Conservation (phyloP, 2,113 vertebrate species). For the Tyto alba region DNA sequence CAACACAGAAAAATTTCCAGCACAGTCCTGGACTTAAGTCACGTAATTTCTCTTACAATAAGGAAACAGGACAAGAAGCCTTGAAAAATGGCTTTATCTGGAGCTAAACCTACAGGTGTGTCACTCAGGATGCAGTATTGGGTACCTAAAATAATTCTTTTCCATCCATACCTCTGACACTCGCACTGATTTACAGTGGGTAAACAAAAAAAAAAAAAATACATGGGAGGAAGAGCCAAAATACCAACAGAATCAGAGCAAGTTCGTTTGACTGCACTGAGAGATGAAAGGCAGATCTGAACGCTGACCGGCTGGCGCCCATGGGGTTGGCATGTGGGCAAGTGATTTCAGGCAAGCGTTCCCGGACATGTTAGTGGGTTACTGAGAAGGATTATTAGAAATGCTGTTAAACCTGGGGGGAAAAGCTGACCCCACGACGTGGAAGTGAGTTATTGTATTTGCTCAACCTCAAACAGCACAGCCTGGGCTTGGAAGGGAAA, state of each 20-base stretch:
- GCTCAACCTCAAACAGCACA: background rate
- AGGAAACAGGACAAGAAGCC: background rate
- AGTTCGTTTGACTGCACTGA: background rate
- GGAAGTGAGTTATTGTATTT: background rate
- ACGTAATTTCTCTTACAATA: background rate
- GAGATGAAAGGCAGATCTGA: background rate
- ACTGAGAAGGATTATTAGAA: background rate
- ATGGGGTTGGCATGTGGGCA: background rate
- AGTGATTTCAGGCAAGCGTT: background rate
- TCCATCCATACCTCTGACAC: background rate
- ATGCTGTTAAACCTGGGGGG: background rate
- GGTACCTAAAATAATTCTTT: background rate
- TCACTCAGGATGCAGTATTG: background rate
- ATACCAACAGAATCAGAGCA: background rate
- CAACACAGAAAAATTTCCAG: background rate
- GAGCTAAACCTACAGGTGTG: background rate
- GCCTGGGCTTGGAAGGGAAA: background rate
- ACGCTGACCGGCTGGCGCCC: accelerated
- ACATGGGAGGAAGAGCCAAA: background rate
- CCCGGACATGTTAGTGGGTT: background rate
- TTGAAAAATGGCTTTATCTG: background rate
- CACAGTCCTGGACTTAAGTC: background rate
- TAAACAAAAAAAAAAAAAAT: background rate
- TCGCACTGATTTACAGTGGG: background rate
- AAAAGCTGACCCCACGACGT: background rate